These are phyloP conservation scores for Spea bombifrons DNA, from an alignment of 2,113 vertebrate genomes.

Conservation along the genomic window DNA sequence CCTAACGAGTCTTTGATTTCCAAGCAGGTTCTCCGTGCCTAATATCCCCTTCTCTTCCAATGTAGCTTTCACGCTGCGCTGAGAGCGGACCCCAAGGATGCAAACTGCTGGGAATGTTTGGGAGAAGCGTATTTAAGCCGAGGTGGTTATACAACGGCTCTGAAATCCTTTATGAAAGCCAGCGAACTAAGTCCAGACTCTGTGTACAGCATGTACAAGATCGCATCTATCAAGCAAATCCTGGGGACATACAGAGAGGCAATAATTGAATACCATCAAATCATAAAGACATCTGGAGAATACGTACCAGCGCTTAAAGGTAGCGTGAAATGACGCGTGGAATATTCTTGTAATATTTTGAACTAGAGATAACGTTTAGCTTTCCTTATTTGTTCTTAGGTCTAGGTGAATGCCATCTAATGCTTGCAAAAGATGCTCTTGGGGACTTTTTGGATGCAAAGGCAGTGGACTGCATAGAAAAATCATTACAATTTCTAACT, in stretches of 20 bases:
- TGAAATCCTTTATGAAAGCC: slow-evolving; percentile 89
- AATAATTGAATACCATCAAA: slow-evolving; percentile 76
- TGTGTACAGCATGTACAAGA: slow-evolving; percentile 85
- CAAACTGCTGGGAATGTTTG: slow-evolving; percentile 93
- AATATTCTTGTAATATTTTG: neutral
- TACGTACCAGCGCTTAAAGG: slow-evolving; percentile 95
- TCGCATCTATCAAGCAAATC: slow-evolving; percentile 88
- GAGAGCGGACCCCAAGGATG: slow-evolving; percentile 89
- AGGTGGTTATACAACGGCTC: slow-evolving; percentile 85
- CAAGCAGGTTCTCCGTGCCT: slow-evolving; percentile 10
- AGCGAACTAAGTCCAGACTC: slow-evolving; percentile 84
- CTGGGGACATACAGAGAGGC: slow-evolving; percentile 88
- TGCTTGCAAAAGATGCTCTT: slow-evolving; percentile 78
- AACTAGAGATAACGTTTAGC: too few relatives aligned
- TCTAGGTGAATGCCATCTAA: slow-evolving; percentile 87
- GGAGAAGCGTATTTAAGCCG: slow-evolving; percentile 92
- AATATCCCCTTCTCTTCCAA: slow-evolving; percentile 35
- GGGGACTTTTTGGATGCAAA: slow-evolving; percentile 83
- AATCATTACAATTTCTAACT: slow-evolving; percentile 83
- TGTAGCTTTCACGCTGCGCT: slow-evolving; percentile 90
- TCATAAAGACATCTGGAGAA: slow-evolving; percentile 73
- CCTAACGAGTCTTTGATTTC: neutral
- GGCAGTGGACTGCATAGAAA: slow-evolving; percentile 79
- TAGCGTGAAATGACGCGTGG: slow-evolving; percentile 50
- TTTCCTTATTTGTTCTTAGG: slow-evolving; percentile 61